Evolutionary conservation across 2,797 vertebrate species (phyloP).

Genomic region (Ctenopoma multispine): DNA sequence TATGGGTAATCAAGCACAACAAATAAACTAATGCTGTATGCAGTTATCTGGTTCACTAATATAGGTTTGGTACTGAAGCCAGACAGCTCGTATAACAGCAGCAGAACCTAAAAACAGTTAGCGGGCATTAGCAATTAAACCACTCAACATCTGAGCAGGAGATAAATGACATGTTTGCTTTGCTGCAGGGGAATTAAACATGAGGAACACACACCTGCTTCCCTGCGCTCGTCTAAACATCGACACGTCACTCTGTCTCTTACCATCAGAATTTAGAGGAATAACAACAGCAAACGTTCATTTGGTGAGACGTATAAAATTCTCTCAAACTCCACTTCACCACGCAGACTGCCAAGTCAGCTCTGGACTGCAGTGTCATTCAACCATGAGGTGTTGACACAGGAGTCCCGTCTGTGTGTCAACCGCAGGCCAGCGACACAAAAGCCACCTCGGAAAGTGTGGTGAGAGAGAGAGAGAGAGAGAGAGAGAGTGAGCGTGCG

Average conservation of each 20-base stretch:
- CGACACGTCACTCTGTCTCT: too few species aligned
- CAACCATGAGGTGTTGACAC: slow-evolving; percentile 66
- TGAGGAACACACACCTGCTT: too few species aligned
- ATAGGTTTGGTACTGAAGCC: neutral
- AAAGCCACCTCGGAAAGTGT: slow-evolving; percentile 34
- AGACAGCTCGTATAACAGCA: neutral
- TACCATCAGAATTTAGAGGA: too few species aligned
- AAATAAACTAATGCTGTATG: slow-evolving; percentile 12
- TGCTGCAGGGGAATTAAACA: too few species aligned
- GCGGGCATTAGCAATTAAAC: neutral
- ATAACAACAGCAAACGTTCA: too few species aligned
- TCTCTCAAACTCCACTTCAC: neutral
- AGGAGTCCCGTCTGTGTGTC: slow-evolving; percentile 62
- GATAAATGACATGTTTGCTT: too few species aligned
- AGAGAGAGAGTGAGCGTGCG: neutral
- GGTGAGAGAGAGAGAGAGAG: neutral
- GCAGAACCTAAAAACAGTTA: slow-evolving; percentile 5
- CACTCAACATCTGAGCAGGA: neutral
- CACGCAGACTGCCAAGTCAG: neutral
- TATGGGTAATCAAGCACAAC: slow-evolving; percentile 21
- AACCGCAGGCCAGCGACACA: slow-evolving; percentile 53
- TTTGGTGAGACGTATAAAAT: neutral
- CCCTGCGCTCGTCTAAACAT: too few species aligned
- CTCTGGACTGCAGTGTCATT: slow-evolving; percentile 41
- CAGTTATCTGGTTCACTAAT: slow-evolving; percentile 3